phyloP scores from a whole-genome alignment of 2,888 invertebrate genomes.

The Ichneumoninae sp. region DNA sequence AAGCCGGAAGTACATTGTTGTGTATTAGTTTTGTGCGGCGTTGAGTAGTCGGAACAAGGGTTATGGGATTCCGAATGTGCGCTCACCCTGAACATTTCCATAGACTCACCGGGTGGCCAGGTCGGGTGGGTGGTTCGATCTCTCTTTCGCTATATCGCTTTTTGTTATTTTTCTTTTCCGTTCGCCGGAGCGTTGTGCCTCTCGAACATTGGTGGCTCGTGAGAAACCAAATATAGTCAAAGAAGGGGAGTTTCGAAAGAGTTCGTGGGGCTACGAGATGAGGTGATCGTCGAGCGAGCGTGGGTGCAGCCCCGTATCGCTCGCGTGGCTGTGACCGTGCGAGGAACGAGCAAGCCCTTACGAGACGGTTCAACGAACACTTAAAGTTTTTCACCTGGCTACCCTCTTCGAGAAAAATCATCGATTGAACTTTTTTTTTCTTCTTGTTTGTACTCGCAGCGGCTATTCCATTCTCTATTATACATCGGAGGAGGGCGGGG shows the following conservation, averaged over 20 bases:
- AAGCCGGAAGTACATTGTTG: slow-evolving; percentile 71
- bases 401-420: neutral
- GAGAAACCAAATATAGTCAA: slow-evolving; percentile 65
- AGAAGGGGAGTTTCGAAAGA: slow-evolving; percentile 66
- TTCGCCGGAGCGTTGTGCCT: slow-evolving; percentile 33
- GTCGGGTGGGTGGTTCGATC: slow-evolving; percentile 57
- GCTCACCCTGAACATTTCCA: slow-evolving; percentile 82
- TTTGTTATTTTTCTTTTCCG: slow-evolving; percentile 26
- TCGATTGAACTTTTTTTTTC: neutral
- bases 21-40: slow-evolving; percentile 66
- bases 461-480: slow-evolving; percentile 9
- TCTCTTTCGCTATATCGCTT: slow-evolving; percentile 30
- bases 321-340: slow-evolving; percentile 8
- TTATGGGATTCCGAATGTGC: slow-evolving; percentile 80
- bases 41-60: slow-evolving; percentile 69
- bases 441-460: neutral
- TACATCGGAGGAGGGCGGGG: neutral
- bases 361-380: neutral
- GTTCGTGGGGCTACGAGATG: slow-evolving; percentile 35
- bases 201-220: slow-evolving; percentile 52
- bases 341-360: slow-evolving; percentile 43
- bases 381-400: neutral
- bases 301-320: slow-evolving; percentile 57
- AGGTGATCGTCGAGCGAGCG: slow-evolving; percentile 55
- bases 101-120: slow-evolving; percentile 57